These are phyloP conservation scores for Hydrochoerus hydrochaeris DNA, from an alignment of 2,113 vertebrate genomes.

Conservation along the genomic window DNA sequence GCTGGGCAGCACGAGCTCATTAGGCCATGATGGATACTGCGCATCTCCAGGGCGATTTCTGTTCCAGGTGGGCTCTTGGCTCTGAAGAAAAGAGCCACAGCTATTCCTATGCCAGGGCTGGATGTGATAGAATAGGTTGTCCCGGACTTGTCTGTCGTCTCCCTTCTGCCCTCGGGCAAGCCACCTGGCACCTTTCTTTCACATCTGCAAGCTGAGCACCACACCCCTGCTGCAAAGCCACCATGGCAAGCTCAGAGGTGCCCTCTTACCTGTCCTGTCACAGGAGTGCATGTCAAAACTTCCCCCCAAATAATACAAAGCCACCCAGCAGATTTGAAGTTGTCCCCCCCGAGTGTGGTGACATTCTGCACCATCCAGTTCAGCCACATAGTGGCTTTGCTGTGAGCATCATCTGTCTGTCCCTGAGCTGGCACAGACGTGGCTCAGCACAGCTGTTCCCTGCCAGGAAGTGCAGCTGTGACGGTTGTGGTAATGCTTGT, in stretches of 20 bases:
- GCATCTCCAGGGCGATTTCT: not conserved
- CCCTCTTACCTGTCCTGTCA: accelerated
- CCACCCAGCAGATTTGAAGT: not conserved
- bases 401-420: not conserved
- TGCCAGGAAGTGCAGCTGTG: accelerated
- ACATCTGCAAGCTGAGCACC: not conserved
- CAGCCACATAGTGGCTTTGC: not conserved
- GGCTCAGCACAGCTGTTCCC: not conserved
- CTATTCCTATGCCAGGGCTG: not conserved
- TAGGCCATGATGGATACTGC: not conserved
- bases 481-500: accelerated
- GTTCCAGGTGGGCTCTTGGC: not conserved
- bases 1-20: accelerated
- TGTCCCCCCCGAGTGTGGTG: accelerated
- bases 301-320: not conserved
- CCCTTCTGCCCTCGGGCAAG: not conserved
- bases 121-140: not conserved
- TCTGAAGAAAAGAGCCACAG: not conserved
- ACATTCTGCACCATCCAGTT: not conserved
- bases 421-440: not conserved
- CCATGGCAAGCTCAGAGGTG: accelerated
- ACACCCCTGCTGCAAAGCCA: no score
- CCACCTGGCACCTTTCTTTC: not conserved
- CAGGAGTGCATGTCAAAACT: not conserved
- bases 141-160: not conserved